Evolutionary conservation across 2,797 vertebrate genomes (phyloP).

Genomic region (Rousettus madagascariensis): DNA sequence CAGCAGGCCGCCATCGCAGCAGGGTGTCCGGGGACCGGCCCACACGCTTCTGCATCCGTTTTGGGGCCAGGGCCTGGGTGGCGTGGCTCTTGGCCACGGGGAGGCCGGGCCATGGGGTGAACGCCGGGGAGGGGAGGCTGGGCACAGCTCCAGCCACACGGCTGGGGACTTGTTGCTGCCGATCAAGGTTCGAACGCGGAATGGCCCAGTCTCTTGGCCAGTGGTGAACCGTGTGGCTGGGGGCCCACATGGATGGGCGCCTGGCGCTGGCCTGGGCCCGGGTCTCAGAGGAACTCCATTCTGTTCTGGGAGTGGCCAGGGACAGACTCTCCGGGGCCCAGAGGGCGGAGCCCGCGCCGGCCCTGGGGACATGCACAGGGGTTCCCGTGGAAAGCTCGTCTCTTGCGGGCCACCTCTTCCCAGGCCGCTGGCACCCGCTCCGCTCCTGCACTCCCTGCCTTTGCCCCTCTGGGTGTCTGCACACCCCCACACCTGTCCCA

Average conservation of each 20-base stretch:
- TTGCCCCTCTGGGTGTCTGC: neutral
- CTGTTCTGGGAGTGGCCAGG: neutral
- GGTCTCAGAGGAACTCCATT: neutral
- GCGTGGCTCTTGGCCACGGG: neutral
- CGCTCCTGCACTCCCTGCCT: rapidly evolving
- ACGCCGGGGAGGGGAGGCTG: rapidly evolving
- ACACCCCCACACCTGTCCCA: rapidly evolving
- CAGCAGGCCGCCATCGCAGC: rapidly evolving
- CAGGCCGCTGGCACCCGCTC: rapidly evolving
- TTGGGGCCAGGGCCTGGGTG: too few relatives aligned
- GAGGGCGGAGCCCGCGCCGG: neutral
- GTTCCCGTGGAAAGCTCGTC: neutral
- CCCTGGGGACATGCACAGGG: neutral
- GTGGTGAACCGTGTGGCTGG: neutral
- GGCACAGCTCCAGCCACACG: rapidly evolving
- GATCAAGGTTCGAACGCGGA: neutral
- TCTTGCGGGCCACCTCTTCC: neutral
- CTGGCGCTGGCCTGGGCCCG: neutral
- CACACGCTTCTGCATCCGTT: rapidly evolving
- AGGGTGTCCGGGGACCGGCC: neutral
- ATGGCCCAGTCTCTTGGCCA: neutral
- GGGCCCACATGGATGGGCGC: too few relatives aligned
- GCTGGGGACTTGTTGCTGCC: neutral
- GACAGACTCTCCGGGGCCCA: neutral
- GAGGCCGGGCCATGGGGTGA: neutral